Percentiles rank a stretch among this genome's conserved stretches.
Evolutionary conservation across 2,888 invertebrate species (phyloP).

Genomic region (Calameuta filiformis): DNA sequence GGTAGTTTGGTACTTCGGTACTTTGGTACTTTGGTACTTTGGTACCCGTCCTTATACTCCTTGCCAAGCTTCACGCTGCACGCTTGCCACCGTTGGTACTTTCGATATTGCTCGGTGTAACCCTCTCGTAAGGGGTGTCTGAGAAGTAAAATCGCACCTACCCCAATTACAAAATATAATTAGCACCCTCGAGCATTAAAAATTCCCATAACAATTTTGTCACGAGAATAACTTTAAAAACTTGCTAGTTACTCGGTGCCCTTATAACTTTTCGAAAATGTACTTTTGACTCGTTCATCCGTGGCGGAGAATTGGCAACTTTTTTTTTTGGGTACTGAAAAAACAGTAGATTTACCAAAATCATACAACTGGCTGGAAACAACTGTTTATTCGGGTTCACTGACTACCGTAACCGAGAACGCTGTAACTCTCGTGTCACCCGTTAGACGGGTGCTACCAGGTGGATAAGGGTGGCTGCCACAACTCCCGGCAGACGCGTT

Average conservation of each 20-base stretch:
- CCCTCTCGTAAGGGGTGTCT: conserved; percentile 36
- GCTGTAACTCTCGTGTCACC: neutral
- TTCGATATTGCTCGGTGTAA: conserved; percentile 41
- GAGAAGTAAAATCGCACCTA: conserved; percentile 16
- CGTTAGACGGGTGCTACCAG: conserved; percentile 13
- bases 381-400: neutral
- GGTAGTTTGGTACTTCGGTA: conserved; percentile 16
- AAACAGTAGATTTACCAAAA: neutral
- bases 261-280: neutral
- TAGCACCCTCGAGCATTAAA: neutral
- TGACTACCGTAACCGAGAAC: neutral
- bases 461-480: conserved; percentile 10
- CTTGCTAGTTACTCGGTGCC: neutral
- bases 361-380: neutral
- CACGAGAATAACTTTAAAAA: neutral
- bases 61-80: conserved; percentile 15
- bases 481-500: conserved; percentile 26
- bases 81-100: conserved; percentile 39
- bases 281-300: neutral
- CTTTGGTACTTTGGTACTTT: conserved; percentile 10
- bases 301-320: too few relatives aligned
- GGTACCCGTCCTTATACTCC: conserved; percentile 16
- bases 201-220: neutral
- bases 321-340: neutral
- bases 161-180: conserved; percentile 5